A percentile compares a stretch with the other conserved stretches of the same genome.
These are phyloP conservation scores for Diachrysia chrysitis DNA, from an alignment of 2,888 invertebrate genomes.

Conservation along the genomic window DNA sequence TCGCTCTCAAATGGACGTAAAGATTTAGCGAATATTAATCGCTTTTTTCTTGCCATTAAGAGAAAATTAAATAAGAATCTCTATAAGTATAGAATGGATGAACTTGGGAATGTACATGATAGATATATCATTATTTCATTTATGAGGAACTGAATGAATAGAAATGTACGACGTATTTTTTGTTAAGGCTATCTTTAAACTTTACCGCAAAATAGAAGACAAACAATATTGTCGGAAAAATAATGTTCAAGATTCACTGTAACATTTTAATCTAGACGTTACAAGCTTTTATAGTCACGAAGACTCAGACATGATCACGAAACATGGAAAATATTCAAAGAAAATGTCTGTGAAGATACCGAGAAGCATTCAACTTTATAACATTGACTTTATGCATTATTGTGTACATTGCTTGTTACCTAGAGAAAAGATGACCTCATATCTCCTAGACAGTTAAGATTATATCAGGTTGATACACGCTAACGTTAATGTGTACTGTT, in stretches of 20 bases:
- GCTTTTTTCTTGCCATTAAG: not conserved
- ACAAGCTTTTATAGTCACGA: constrained; percentile 53
- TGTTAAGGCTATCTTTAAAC: constrained; percentile 8
- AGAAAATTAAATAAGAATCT: too few relatives aligned
- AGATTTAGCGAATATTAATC: not conserved
- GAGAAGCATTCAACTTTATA: constrained; percentile 30
- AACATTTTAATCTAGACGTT: constrained; percentile 51
- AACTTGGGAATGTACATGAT: not conserved
- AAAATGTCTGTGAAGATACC: constrained; percentile 40
- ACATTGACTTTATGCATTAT: constrained; percentile 30
- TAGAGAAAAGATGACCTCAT: constrained; percentile 8
- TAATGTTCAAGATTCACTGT: constrained; percentile 43
- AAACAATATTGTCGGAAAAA: constrained; percentile 44
- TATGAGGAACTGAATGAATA: constrained; percentile 10
- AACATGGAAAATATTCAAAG: constrained; percentile 42
- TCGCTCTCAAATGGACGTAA: not conserved
- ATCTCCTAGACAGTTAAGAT: constrained; percentile 5
- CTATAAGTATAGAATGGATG: not conserved
- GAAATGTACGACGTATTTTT: constrained; percentile 16
- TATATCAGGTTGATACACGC: constrained; percentile 14
- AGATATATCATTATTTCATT: not conserved
- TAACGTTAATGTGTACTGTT: constrained; percentile 29
- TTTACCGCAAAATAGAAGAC: constrained; percentile 27
- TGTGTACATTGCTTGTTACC: not conserved
- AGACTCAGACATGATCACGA: constrained; percentile 49